phyloP scores from a whole-genome alignment of 2,888 invertebrate species.

The Tetanocera ferruginea region DNA sequence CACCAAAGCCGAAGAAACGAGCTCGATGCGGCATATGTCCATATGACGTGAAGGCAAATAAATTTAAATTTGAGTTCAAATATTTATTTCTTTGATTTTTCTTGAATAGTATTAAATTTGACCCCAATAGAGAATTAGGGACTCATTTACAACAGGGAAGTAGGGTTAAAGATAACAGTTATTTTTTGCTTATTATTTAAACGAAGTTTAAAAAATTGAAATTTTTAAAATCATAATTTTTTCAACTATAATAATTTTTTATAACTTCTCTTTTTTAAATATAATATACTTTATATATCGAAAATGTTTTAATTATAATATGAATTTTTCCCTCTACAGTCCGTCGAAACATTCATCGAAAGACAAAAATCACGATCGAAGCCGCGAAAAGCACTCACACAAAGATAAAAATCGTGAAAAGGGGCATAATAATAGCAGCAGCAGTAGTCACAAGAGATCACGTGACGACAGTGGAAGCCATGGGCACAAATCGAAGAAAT shows the following conservation, averaged over 20 bases:
- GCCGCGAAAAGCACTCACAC: conserved; percentile 59
- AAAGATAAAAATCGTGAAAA: conserved; percentile 67
- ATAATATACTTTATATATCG: too few species aligned
- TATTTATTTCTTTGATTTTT: too few species aligned
- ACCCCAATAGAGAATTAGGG: too few species aligned
- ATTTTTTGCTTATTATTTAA: too few species aligned
- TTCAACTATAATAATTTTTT: background rate
- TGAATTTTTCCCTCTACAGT: conserved; percentile 49
- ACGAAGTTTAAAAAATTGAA: too few species aligned
- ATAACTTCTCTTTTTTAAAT: conserved; percentile 29
- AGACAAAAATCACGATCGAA: conserved; percentile 66
- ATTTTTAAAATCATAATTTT: conserved; percentile 18
- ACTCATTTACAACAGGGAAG: too few species aligned
- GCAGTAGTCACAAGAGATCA: conserved; percentile 75
- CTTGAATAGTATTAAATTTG: too few species aligned
- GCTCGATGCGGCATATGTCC: too few species aligned
- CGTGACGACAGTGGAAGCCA: conserved; percentile 82
- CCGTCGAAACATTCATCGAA: conserved; percentile 64
- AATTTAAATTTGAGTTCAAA: too few species aligned
- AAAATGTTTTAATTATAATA: background rate
- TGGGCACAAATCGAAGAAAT: conserved; percentile 78
- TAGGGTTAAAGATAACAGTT: too few species aligned
- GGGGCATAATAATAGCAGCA: conserved; percentile 65
- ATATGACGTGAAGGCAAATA: too few species aligned
- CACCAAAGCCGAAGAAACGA: too few species aligned